phyloP scores from a whole-genome alignment of 2,113 vertebrate species.

The Cephalopholis sonnerati region DNA sequence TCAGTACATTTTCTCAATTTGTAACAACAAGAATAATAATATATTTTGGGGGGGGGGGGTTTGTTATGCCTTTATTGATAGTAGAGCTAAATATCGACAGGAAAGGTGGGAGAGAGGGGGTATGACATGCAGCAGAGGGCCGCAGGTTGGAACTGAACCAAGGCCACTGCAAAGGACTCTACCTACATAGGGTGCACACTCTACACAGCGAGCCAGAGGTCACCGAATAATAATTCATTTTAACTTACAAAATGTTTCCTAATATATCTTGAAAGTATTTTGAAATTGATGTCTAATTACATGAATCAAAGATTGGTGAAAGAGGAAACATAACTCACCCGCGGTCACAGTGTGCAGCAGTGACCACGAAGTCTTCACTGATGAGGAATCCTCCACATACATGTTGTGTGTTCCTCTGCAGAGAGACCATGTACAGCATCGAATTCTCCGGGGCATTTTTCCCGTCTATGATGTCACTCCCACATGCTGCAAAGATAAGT shows the following conservation, averaged over 20 bases:
- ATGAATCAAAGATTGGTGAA: neutral
- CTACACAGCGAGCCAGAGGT: too few relatives aligned
- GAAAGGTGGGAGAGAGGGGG: too few relatives aligned
- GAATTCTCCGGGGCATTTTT: slow-evolving; percentile 60
- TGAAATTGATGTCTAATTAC: neutral
- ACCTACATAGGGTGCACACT: too few relatives aligned
- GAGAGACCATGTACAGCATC: slow-evolving; percentile 30
- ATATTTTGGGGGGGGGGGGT: too few relatives aligned
- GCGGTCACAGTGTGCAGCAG: slow-evolving; percentile 74
- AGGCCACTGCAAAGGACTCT: too few relatives aligned
- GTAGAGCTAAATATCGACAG: too few relatives aligned
- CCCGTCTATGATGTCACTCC: slow-evolving; percentile 81
- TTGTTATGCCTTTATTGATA: too few relatives aligned
- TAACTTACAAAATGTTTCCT: too few relatives aligned
- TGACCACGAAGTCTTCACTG: slow-evolving; percentile 73
- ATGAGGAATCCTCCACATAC: slow-evolving; percentile 82
- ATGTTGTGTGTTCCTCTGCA: slow-evolving; percentile 58
- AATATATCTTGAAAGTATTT: neutral
- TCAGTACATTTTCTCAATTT: neutral
- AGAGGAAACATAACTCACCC: neutral
- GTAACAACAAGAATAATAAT: too few relatives aligned
- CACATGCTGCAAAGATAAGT: slow-evolving; percentile 11
- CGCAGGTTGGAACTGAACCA: too few relatives aligned
- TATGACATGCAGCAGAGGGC: too few relatives aligned
- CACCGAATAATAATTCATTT: too few relatives aligned